These are phyloP conservation scores for Papilio helenus DNA, from an alignment of 1,140 invertebrate species.

Conservation along the genomic window DNA sequence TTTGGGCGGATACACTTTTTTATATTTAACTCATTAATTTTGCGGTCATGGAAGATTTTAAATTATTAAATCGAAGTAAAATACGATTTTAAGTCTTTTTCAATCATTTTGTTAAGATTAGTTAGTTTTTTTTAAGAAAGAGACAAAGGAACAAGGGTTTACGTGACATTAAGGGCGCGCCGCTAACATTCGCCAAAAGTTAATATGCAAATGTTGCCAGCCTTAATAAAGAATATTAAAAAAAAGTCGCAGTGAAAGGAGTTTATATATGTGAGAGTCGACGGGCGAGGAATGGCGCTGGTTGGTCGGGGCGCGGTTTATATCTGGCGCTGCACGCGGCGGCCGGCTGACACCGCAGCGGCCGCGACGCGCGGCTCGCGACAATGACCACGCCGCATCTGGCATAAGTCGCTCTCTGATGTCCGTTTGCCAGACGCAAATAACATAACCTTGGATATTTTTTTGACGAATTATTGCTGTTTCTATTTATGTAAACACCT, in stretches of 20 bases:
- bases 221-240: not conserved
- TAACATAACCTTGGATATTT: constrained; percentile 34
- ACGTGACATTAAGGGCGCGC: not conserved
- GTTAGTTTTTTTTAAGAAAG: not conserved
- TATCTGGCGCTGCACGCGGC: constrained; percentile 61
- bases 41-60: not conserved
- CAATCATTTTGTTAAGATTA: too few species aligned
- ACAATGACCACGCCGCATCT: constrained; percentile 37
- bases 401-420: constrained; percentile 33
- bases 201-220: not conserved
- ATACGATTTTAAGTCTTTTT: too few species aligned
- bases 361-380: constrained; percentile 19
- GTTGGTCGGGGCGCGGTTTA: constrained; percentile 46
- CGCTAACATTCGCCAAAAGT: not conserved
- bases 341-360: constrained; percentile 48
- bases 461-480: constrained; percentile 31
- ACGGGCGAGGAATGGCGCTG: not conserved
- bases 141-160: not conserved
- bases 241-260: not conserved
- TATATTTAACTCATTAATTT: not conserved
- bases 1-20: not conserved
- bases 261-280: not conserved
- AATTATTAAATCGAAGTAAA: not conserved
- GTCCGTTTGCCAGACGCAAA: constrained; percentile 35
- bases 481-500: constrained; percentile 29